Evolutionary conservation across 30 jellyfish, hydroid and myxozoan species (phyloP), one percentile per base, ranked within the genome.

Genomic region (Aurelia aurita): DNA sequence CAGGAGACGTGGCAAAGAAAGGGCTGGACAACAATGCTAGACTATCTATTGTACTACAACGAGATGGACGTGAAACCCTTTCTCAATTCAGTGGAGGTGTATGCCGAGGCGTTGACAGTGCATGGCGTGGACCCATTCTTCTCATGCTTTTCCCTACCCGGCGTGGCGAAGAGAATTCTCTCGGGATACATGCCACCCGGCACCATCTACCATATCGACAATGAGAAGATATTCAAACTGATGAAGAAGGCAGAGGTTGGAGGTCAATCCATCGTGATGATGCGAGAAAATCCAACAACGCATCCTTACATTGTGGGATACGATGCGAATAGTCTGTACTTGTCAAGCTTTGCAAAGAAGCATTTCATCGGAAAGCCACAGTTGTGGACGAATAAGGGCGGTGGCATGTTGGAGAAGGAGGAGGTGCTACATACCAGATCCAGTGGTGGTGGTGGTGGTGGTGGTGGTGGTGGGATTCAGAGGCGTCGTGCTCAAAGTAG

Each of bases 231-330:
- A 1, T 53, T 14, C 13, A 53, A 53, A 14, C 64, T 29, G 26
- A 31, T 77, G 19, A 35, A 54, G 12, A 3, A 31, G 9, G 26
- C 31, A 19, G 86, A 74, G 26, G 74, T 74, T 23, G 86, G 86
- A 3, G 86, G 86, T 3, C 86, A 74, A 23, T 74, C 86, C 7
- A 53, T 74, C 6, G 57, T 74, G 3, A 49, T 54, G 21, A 51
- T 62, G 11, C 26, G 86, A 18, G 59, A 55, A 60, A 74, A 74
- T 54, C 39, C 28, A 22, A 43, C 54, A 21, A 25, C 47, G 20
- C 70, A 72, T 72, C 84, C 84, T 9, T 47, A 49, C 45, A 31
- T 74, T 18, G 22, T 46, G 53, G 86, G 86, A 49, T 74, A 21
- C 34, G 74, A 74, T 53, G 70, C 74, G 7, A 51, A 53, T 53